Conservation (phyloP, 2,113 vertebrate genomes). For the Fulica atra region DNA sequence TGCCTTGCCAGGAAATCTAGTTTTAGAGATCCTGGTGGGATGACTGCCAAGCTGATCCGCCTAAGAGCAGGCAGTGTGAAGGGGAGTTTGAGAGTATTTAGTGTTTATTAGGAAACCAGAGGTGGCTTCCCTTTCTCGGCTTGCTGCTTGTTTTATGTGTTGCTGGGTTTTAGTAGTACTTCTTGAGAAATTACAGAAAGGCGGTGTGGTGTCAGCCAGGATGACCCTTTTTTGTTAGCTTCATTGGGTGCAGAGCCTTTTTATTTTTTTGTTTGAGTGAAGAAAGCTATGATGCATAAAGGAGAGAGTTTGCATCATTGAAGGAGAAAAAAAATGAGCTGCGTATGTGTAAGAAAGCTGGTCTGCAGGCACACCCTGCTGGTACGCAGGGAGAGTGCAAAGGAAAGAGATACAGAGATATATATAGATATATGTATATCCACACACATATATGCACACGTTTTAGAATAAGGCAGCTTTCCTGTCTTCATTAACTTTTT, state of each 20-base stretch:
- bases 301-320: background rate
- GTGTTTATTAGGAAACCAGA: background rate
- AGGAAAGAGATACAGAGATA: background rate
- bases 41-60: background rate
- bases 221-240: background rate
- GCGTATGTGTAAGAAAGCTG: background rate
- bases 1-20: background rate
- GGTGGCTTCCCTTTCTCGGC: background rate
- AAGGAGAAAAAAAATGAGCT: background rate
- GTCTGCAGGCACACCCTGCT: slow-evolving; percentile 70
- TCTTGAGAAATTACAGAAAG: background rate
- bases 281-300: background rate
- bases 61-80: background rate
- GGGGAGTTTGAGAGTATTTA: background rate
- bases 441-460: too few relatives aligned
- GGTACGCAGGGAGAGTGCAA: slow-evolving; percentile 64
- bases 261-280: background rate
- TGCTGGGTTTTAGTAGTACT: background rate
- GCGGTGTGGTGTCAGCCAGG: background rate
- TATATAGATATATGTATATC: too few relatives aligned
- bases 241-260: background rate
- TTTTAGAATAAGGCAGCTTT: background rate
- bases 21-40: background rate
- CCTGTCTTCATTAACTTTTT: background rate
- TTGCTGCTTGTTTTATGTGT: background rate